Percentiles rank a stretch among this genome's conserved stretches.
These are phyloP conservation scores for Meda fulgida DNA, from an alignment of 2,797 vertebrate genomes.

Conservation along the genomic window DNA sequence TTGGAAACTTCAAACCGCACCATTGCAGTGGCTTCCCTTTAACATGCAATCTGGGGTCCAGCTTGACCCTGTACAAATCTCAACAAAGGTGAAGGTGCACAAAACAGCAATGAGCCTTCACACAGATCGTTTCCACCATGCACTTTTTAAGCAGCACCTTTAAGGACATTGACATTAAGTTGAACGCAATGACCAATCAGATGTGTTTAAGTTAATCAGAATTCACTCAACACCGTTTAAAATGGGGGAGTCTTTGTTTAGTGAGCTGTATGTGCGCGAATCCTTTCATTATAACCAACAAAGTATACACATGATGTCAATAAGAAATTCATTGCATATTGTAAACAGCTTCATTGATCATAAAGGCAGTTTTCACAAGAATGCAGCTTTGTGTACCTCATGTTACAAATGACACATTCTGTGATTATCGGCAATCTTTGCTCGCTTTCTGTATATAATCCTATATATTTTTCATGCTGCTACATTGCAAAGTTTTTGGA, in stretches of 20 bases:
- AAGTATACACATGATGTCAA: not conserved
- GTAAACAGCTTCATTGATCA: not conserved
- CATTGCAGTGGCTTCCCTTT: not conserved
- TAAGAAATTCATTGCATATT: not conserved
- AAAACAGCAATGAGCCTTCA: not conserved
- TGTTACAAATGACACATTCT: not conserved
- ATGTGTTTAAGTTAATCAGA: no score
- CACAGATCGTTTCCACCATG: not conserved
- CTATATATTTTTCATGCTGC: not conserved
- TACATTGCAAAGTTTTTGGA: not conserved
- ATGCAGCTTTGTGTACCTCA: not conserved
- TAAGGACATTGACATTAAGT: not conserved
- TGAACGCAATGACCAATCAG: not conserved
- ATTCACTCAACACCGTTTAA: no score
- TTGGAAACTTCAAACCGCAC: not conserved
- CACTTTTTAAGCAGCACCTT: not conserved
- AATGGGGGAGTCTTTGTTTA: not conserved
- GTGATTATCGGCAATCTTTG: not conserved
- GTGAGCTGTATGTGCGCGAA: not conserved
- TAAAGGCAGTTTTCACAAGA: not conserved
- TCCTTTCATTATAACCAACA: not conserved
- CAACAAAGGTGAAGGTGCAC: not conserved
- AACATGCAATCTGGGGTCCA: not conserved
- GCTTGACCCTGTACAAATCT: not conserved
- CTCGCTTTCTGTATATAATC: not conserved